Evolutionary conservation across 1,140 invertebrate genomes (phyloP).

Genomic region (Drosophila grimshawi): DNA sequence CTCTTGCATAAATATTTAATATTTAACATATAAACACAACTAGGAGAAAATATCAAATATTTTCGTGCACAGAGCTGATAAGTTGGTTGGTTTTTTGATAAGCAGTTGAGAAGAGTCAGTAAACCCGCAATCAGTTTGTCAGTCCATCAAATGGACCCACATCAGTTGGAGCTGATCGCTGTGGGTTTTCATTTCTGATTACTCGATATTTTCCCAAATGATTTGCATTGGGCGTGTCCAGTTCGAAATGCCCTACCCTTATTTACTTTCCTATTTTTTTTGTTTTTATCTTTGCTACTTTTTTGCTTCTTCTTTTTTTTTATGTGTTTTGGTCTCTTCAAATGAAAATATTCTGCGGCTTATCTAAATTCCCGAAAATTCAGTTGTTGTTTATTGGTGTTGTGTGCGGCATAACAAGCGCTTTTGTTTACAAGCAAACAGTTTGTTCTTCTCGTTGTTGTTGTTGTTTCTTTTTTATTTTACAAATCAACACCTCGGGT

Average conservation of each 20-base stretch:
- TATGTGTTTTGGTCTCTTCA: conserved; percentile 11
- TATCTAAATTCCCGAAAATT: conserved; percentile 79
- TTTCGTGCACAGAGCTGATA: conserved; percentile 61
- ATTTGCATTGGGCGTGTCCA: conserved; percentile 48
- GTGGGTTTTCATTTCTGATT: conserved; percentile 20
- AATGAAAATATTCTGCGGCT: conserved; percentile 64
- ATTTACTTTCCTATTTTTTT: conserved; percentile 4
- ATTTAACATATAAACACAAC: conserved; percentile 51
- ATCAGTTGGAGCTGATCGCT: conserved; percentile 30
- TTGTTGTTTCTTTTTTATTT: conserved; percentile 55
- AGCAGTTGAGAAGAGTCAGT: conserved; percentile 16
- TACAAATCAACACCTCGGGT: conserved; percentile 80
- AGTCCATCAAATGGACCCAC: conserved; percentile 57
- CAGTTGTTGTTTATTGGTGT: conserved; percentile 60
- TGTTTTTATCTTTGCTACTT: conserved; percentile 25
- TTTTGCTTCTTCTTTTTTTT: conserved; percentile 25
- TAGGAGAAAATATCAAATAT: conserved; percentile 62
- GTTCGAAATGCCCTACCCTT: background rate
- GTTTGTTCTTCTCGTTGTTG: conserved; percentile 52
- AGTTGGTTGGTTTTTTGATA: conserved; percentile 57
- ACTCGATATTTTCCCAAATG: conserved; percentile 29
- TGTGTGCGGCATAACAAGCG: conserved; percentile 59
- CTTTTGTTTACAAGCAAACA: conserved; percentile 80
- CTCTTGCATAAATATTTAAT: conserved; percentile 71
- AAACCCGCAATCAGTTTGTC: conserved; percentile 56